Evolutionary conservation across 35 echinoderm and acorn worm species (phyloP), one percentile per base, ranked within the genome.

Genomic region (Chiridota heheva): DNA sequence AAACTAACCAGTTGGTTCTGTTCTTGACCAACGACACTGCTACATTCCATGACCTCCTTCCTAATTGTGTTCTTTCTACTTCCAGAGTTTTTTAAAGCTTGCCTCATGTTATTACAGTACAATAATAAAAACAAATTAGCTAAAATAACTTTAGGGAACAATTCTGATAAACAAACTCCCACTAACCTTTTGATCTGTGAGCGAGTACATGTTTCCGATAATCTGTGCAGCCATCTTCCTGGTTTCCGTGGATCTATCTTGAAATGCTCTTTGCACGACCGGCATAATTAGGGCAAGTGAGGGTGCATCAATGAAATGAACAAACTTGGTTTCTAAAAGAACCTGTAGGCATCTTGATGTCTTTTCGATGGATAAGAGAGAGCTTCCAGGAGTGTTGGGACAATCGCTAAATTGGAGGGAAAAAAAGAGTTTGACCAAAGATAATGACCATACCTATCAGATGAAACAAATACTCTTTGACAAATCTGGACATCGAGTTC

Each of bases 141-240:
- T n/a, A n/a, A n/a, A n/a, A n/a, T n/a, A n/a, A n/a, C n/a, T n/a
- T n/a, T n/a, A n/a, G n/a, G n/a, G n/a, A n/a, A n/a, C n/a, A n/a
- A n/a, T n/a, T n/a, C n/a, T n/a, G n/a, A n/a, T n/a, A n/a, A n/a
- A n/a, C n/a, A n/a, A n/a, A n/a, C n/a, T n/a, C n/a, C 5, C 5
- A 8, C 59, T 30, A 40, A 97, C 93, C 95, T 98, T 98, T 37
- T 91, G 95, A 70, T 91, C 89, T 22, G 88, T 98, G 1, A 98
- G 89, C 16, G 95, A 98, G 74, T 98, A 98, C 95, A 98, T 98
- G 59, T 98, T 98, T 13, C 95, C 95, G 36, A 98, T 98, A 59
- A 98, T 98, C 81, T 98, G 95, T 4, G 84, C 87, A 27, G 88
- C 89, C 95, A 98, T 98, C 55, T 98, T 98, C 60, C 90, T 98